These are phyloP conservation scores for Penaeus vannamei DNA, from an alignment of 1,140 invertebrate species.

Conservation along the genomic window DNA sequence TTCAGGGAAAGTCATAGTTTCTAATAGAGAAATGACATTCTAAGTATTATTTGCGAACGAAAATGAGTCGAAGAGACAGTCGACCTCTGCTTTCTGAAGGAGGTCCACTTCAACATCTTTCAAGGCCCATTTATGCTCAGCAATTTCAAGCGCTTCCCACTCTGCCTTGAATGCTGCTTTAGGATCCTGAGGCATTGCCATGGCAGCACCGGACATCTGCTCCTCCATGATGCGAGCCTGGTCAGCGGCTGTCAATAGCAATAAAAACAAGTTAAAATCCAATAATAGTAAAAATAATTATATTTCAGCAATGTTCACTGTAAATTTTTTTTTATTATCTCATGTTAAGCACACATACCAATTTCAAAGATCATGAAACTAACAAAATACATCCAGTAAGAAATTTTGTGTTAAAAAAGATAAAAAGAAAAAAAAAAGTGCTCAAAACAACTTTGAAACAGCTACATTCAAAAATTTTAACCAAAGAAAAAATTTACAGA, in stretches of 20 bases:
- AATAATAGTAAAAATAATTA: background rate
- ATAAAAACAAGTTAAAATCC: background rate
- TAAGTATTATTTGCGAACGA: slow-evolving; percentile 28
- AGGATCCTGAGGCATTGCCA: slow-evolving; percentile 97
- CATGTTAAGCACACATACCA: no score
- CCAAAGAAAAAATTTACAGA: no score
- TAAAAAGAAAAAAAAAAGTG: no score
- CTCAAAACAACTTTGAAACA: no score
- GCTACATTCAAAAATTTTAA: no score
- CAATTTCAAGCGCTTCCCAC: slow-evolving; percentile 98
- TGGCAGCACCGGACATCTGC: slow-evolving; percentile 96
- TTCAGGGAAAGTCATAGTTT: background rate
- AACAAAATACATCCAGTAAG: no score
- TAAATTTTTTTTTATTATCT: no score
- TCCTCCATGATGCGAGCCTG: slow-evolving; percentile 97
- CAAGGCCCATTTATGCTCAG: slow-evolving; percentile 92
- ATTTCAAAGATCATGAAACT: no score
- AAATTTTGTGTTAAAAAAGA: no score
- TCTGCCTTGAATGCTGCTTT: slow-evolving; percentile 99
- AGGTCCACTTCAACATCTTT: slow-evolving; percentile 69
- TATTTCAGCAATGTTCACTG: no score
- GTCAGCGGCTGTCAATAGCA: slow-evolving; percentile 82
- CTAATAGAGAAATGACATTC: background rate
- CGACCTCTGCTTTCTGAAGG: slow-evolving; percentile 55
- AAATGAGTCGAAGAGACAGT: slow-evolving; percentile 31